These are phyloP conservation scores for Mythimna ferrago DNA, from an alignment of 2,888 invertebrate species.

Conservation along the genomic window DNA sequence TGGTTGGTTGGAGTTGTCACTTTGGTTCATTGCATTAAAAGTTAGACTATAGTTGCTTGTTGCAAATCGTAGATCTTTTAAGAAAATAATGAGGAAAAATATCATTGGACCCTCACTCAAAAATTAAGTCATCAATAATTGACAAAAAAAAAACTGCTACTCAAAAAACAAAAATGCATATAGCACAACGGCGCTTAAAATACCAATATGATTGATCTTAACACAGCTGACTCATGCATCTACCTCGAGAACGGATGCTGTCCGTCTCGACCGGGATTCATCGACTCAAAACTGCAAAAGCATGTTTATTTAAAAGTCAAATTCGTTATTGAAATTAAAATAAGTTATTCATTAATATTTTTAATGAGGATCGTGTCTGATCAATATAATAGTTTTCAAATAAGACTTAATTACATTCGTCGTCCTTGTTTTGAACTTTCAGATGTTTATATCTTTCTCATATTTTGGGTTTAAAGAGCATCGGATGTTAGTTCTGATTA, in stretches of 20 bases:
- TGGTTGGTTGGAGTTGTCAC: not conserved
- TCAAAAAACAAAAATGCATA: conserved; percentile 31
- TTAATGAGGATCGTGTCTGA: conserved; percentile 35
- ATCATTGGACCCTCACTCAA: not conserved
- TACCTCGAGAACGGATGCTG: conserved; percentile 50
- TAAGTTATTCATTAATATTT: conserved; percentile 28
- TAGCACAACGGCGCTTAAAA: conserved; percentile 19
- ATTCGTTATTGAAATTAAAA: conserved; percentile 36
- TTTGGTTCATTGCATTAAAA: too few relatives aligned
- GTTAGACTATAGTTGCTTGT: not conserved
- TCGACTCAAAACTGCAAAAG: conserved; percentile 13
- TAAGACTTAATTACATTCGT: conserved; percentile 1
- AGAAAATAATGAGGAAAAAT: not conserved
- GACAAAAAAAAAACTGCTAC: not conserved
- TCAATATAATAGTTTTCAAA: not conserved
- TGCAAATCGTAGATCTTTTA: not conserved
- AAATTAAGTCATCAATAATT: not conserved
- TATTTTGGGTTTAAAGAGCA: not conserved
- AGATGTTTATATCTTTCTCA: not conserved
- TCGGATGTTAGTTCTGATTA: not conserved
- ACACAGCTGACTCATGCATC: conserved; percentile 37
- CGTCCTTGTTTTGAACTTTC: not conserved
- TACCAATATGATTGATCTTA: conserved; percentile 17
- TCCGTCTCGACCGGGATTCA: conserved; percentile 14
- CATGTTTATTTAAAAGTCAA: conserved; percentile 38